A percentile compares a stretch with the other conserved stretches of the same genome.
These are phyloP conservation scores for Cranoglanis bouderius DNA, from an alignment of 2,113 vertebrate genomes.

Conservation along the genomic window DNA sequence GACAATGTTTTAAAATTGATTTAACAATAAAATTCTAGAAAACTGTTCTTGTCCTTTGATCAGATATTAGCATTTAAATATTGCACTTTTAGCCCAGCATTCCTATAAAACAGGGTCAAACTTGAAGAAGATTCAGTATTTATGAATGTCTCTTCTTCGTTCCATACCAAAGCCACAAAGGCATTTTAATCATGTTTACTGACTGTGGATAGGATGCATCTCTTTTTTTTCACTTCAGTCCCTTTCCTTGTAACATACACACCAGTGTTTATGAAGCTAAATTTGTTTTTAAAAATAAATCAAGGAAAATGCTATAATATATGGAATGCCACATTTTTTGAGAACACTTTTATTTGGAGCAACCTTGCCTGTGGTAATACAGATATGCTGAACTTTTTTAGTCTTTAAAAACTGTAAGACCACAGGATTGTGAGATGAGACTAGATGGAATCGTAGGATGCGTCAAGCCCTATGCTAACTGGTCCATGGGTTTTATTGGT, in stretches of 20 bases:
- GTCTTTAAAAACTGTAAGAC: neutral
- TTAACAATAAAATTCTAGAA: neutral
- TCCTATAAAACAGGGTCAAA: neutral
- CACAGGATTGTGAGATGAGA: constrained; percentile 25
- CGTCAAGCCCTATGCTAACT: constrained; percentile 28
- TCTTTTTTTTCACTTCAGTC: neutral
- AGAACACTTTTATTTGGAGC: constrained; percentile 33
- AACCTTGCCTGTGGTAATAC: constrained; percentile 15
- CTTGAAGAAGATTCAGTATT: neutral
- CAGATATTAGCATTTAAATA: neutral
- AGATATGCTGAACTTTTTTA: constrained; percentile 27
- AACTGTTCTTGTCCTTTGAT: neutral
- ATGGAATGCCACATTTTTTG: constrained; percentile 49
- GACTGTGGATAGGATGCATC: neutral
- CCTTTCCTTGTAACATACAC: constrained; percentile 21
- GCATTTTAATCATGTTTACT: constrained; percentile 17
- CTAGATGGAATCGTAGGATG: constrained; percentile 28
- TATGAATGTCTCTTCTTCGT: neutral
- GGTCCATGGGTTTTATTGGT: constrained; percentile 30
- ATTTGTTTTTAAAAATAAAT: constrained; percentile 1
- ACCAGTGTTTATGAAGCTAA: constrained; percentile 7
- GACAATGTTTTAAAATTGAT: neutral
- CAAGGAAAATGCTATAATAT: constrained; percentile 33
- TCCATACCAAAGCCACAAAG: constrained; percentile 7
- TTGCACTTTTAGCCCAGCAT: neutral